phyloP scores from a whole-genome alignment of 2,113 vertebrate species.

The Tauraco erythrolophus region DNA sequence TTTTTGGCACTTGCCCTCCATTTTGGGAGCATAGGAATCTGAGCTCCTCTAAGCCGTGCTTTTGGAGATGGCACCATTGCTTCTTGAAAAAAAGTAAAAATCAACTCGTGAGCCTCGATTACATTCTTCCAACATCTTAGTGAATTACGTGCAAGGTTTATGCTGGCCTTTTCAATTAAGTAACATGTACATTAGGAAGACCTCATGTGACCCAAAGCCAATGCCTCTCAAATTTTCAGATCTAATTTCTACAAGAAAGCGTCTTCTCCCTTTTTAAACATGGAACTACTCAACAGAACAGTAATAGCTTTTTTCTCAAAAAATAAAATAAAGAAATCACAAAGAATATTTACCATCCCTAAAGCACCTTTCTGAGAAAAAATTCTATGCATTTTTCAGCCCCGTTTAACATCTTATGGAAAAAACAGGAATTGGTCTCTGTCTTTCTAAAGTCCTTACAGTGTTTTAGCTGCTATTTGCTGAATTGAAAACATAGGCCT shows the following conservation, averaged over 20 bases:
- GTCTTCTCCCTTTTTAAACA: background rate
- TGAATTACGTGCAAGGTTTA: background rate
- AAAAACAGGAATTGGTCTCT: background rate
- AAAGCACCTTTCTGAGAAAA: background rate
- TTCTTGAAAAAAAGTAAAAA: background rate
- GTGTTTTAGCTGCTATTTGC: background rate
- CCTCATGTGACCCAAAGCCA: background rate
- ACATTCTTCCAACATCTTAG: background rate
- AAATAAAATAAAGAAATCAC: background rate
- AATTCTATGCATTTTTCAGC: background rate
- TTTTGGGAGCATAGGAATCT: background rate
- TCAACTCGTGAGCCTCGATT: background rate
- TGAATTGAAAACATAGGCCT: slow-evolving; percentile 44
- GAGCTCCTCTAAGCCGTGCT: background rate
- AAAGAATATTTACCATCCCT: background rate
- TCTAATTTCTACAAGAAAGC: background rate
- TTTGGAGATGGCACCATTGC: background rate
- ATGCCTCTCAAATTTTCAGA: background rate
- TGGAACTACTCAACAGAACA: background rate
- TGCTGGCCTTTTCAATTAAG: background rate
- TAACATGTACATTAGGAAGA: background rate
- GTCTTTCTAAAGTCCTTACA: background rate
- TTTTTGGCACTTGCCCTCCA: background rate
- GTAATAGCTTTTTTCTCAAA: background rate
- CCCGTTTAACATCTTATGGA: background rate